Evolutionary conservation across 2,888 invertebrate species (phyloP).

Genomic region (Sesia bembeciformis): DNA sequence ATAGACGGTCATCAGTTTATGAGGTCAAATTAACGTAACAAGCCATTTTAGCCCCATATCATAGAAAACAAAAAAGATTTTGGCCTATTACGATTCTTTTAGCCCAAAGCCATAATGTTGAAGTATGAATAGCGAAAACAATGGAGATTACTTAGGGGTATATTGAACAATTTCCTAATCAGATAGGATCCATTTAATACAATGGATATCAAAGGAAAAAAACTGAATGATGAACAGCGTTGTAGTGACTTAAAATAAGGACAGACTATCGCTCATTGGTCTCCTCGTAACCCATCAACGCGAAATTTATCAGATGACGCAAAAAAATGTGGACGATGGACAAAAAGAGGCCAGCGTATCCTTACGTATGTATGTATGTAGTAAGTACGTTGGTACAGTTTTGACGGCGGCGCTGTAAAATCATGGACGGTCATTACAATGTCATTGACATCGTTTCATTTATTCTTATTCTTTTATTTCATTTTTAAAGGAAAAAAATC

Average conservation of each 20-base stretch:
- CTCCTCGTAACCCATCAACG: constrained; percentile 35
- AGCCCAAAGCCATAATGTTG: too few relatives aligned
- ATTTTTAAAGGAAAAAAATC: too few relatives aligned
- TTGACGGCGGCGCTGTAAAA: constrained; percentile 29
- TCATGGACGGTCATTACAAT: constrained; percentile 53
- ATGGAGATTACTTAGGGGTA: too few relatives aligned
- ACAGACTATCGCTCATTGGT: constrained; percentile 31
- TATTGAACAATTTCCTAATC: too few relatives aligned
- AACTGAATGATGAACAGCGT: background rate
- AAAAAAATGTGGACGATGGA: constrained; percentile 27
- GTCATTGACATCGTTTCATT: constrained; percentile 61
- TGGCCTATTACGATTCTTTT: too few relatives aligned
- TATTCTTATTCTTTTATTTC: constrained; percentile 29
- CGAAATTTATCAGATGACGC: constrained; percentile 45
- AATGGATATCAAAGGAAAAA: too few relatives aligned
- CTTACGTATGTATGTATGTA: constrained; percentile 6
- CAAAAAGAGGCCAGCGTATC: background rate
- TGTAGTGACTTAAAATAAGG: constrained; percentile 12
- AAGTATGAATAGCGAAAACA: too few relatives aligned
- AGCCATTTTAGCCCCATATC: too few relatives aligned
- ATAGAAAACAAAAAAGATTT: too few relatives aligned
- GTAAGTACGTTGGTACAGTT: constrained; percentile 37
- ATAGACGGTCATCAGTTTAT: too few relatives aligned
- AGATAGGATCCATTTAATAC: too few relatives aligned
- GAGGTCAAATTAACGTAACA: too few relatives aligned